Conservation (phyloP, 2,888 invertebrate genomes). For the Lasioglossum pauxillum region DNA sequence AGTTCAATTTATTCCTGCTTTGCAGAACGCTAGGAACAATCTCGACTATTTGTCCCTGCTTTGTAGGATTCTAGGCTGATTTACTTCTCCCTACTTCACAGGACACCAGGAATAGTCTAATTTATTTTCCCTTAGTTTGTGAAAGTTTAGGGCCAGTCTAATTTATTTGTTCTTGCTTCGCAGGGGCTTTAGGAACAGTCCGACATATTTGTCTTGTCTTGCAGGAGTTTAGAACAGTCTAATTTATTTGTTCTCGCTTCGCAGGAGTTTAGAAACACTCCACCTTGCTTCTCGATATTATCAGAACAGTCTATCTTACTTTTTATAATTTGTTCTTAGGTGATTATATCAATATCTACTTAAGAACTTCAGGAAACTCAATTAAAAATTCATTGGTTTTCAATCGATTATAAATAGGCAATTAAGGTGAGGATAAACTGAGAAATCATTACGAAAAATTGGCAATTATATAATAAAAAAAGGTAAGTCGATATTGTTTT, state of each 20-base stretch:
- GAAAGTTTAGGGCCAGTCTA: neutral
- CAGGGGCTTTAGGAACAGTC: neutral
- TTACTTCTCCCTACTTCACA: neutral
- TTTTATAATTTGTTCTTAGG: too few relatives aligned
- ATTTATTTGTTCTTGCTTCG: neutral
- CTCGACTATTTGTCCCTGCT: neutral
- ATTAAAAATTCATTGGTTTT: neutral
- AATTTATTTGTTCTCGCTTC: neutral
- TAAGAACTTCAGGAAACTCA: neutral
- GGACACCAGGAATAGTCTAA: neutral
- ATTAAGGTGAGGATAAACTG: neutral
- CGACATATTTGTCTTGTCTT: neutral
- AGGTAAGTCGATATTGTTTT: neutral
- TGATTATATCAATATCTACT: neutral
- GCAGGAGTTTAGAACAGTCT: neutral
- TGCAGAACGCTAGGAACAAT: neutral
- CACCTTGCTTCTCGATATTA: neutral
- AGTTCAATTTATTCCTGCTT: neutral
- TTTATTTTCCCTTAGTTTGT: neutral
- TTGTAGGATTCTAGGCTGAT: neutral
- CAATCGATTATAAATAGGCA: neutral
- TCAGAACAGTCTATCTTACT: neutral
- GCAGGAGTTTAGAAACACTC: neutral
- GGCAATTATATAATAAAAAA: too few relatives aligned
- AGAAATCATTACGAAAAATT: too few relatives aligned